These are phyloP conservation scores for Pseudachorutes palmiensis DNA, from an alignment of 1,140 invertebrate species.

Conservation along the genomic window DNA sequence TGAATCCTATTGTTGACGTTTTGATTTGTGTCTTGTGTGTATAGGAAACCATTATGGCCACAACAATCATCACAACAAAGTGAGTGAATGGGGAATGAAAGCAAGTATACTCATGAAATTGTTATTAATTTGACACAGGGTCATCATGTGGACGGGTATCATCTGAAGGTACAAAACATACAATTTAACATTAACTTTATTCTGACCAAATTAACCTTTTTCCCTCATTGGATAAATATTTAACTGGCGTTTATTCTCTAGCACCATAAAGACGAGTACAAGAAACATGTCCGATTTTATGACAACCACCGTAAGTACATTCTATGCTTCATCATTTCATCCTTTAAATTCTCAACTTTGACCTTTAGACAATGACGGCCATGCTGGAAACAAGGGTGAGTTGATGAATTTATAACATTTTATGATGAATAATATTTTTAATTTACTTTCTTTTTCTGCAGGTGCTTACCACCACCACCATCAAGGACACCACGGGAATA, in stretches of 20 bases:
- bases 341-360: not conserved
- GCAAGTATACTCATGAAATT: not conserved
- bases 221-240: not conserved
- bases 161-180: slow-evolving; percentile 27
- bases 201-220: not conserved
- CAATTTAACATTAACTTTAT: no score
- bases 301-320: not conserved
- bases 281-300: slow-evolving; percentile 23
- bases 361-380: slow-evolving; percentile 19
- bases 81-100: not conserved
- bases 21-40: no score
- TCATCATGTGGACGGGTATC: slow-evolving; percentile 27
- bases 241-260: not conserved
- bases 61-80: slow-evolving; percentile 30
- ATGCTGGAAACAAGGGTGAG: slow-evolving; percentile 15
- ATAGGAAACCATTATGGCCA: slow-evolving; percentile 28
- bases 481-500: slow-evolving; percentile 23
- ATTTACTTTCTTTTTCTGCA: not conserved
- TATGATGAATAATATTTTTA: not conserved
- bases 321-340: not conserved
- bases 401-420: not conserved
- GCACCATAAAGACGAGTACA: slow-evolving; percentile 32
- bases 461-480: not conserved
- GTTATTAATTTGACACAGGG: slow-evolving; percentile 14
- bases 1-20: no score